Base-by-base conservation (phyloP, 2,888 invertebrate species). In the Sarcophaga variegata region DNA sequence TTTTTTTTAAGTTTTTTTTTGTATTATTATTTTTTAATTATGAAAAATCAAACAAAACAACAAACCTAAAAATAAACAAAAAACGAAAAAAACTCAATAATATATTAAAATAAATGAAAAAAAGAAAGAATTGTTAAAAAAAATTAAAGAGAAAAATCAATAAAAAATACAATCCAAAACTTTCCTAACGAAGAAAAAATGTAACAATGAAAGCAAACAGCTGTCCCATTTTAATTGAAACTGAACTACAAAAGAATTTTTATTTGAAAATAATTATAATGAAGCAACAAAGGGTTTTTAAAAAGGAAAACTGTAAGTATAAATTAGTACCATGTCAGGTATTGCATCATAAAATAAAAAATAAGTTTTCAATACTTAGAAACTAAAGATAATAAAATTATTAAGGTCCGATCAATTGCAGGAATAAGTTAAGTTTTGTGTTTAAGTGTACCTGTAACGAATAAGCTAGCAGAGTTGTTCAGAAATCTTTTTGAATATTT, bases 161-260 rank as follows among this genome's bases (percentile, higher is more conserved):
- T 86, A 87, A 87, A 49, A 83, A 87, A 81, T 87, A 78, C 81
- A 87, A 87, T 84, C 87, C 81, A 87, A 87, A 87, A 87, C 81
- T 87, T 87, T 87, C 87, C 87, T 87, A 84, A 81, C 78, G 71
- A 83, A 84, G 75, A 81, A 63, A 84, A 75, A 74, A 81, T 78
- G 62, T 78, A 78, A 79, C 81, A 87, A 79, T 75, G 66, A 76
- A 81, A 83, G 60, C 69, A 63, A 77, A 78, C 37, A 82, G 59
- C 20, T 81, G 20, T 72, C 37, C 25, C 49, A 66, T 81, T 85
- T 85, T 81, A 69, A 85, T 77, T 64, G 49, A 72, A 81, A 66
- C 64, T 49, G 71, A 71, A 75, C 22, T 27, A 27, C 12, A 62
- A 62, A 8, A 45, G n/a, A 81, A 64, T 62, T 60, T n/a, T 59